These are phyloP conservation scores for Trachymyrmex septentrionalis DNA, from an alignment of 1,140 invertebrate genomes.

Conservation along the genomic window DNA sequence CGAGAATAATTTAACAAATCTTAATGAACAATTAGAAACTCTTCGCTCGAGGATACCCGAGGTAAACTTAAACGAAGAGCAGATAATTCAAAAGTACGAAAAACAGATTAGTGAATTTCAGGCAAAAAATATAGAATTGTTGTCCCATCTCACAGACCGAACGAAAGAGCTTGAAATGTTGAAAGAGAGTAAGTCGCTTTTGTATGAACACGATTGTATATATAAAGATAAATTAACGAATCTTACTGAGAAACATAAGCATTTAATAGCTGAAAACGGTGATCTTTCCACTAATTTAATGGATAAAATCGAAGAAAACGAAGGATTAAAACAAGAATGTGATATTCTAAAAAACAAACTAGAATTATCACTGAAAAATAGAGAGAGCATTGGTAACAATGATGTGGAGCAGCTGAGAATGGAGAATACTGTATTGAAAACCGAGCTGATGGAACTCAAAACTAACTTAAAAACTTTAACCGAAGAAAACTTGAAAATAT, in stretches of 20 bases:
- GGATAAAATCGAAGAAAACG: conserved; percentile 60
- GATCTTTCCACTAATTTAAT: conserved; percentile 66
- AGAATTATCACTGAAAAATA: conserved; percentile 15
- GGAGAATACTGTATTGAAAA: conserved; percentile 58
- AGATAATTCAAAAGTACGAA: conserved; percentile 66
- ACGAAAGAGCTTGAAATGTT: conserved; percentile 65
- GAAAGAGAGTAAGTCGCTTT: conserved; percentile 72
- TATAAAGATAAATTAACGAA: conserved; percentile 44
- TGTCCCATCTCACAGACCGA: conserved; percentile 68
- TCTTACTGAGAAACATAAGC: conserved; percentile 57
- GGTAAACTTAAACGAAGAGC: conserved; percentile 50
- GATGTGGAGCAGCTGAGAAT: conserved; percentile 46
- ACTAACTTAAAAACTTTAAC: conserved; percentile 42
- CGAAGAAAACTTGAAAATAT: conserved; percentile 63
- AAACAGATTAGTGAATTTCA: conserved; percentile 72
- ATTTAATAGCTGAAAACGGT: conserved; percentile 33
- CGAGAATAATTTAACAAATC: conserved; percentile 60
- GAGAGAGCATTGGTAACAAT: neutral
- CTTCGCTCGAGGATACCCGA: conserved; percentile 36
- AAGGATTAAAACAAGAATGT: conserved; percentile 47
- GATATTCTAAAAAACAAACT: conserved; percentile 46
- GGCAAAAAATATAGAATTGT: conserved; percentile 79
- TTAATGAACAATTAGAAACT: conserved; percentile 65
- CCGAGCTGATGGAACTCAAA: conserved; percentile 63
- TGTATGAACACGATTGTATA: conserved; percentile 64